Evolutionary conservation across 2,113 vertebrate genomes (phyloP).

Genomic region (Colaptes auratus): DNA sequence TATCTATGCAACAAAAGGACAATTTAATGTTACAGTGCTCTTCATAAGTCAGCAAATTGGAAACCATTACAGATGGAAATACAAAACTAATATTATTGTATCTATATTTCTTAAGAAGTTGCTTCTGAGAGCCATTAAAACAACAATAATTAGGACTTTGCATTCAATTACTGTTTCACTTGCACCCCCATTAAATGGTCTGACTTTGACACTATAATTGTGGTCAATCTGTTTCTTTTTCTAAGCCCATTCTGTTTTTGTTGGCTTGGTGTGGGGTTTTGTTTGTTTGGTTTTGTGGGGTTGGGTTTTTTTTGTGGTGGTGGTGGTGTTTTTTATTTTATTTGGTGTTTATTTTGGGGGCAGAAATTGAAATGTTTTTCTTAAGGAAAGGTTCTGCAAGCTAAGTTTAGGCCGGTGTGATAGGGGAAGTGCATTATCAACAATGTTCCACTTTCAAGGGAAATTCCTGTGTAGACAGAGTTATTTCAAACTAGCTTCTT

Average conservation of each 20-base stretch:
- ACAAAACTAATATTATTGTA: background rate
- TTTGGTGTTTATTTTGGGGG: background rate
- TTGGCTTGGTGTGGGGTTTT: too few species aligned
- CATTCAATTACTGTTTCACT: too few species aligned
- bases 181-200: background rate
- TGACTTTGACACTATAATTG: background rate
- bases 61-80: background rate
- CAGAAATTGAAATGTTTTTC: background rate
- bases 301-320: too few species aligned
- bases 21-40: background rate
- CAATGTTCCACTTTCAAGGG: background rate
- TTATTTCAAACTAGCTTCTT: background rate
- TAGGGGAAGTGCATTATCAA: background rate
- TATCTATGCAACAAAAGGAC: background rate
- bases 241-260: background rate
- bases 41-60: background rate
- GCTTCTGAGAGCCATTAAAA: background rate
- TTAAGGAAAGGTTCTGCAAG: background rate
- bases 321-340: background rate
- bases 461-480: background rate
- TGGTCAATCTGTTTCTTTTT: background rate
- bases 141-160: background rate
- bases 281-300: background rate
- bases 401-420: accelerated
- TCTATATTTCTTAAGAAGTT: background rate